These are phyloP conservation scores for Sciurus carolinensis DNA, from an alignment of 2,797 vertebrate genomes.

Conservation along the genomic window DNA sequence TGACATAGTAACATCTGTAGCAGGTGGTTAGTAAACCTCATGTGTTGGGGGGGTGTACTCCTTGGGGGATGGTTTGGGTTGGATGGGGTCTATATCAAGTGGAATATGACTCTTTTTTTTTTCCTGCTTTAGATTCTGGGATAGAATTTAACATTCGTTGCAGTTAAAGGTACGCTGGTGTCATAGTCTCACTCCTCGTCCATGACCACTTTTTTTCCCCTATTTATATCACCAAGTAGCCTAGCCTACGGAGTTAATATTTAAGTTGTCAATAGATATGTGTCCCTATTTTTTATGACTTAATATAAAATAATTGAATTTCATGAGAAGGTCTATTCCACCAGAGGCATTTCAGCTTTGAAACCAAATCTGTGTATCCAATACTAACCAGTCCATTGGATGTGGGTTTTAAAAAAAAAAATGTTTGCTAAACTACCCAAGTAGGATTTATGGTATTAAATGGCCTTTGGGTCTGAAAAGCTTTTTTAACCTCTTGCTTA, in stretches of 20 bases:
- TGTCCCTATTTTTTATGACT: constrained; percentile 78
- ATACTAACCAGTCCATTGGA: constrained; percentile 85
- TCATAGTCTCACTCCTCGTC: constrained; percentile 63
- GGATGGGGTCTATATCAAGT: constrained; percentile 56
- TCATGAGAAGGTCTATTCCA: constrained; percentile 78
- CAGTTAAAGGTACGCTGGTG: constrained; percentile 62
- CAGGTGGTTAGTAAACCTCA: constrained; percentile 76
- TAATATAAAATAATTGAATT: constrained; percentile 80
- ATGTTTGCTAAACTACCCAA: constrained; percentile 83
- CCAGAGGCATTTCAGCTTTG: constrained; percentile 80
- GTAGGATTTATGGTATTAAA: constrained; percentile 85
- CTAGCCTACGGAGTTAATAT: constrained; percentile 85
- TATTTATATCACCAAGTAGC: constrained; percentile 82
- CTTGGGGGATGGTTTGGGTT: constrained; percentile 76
- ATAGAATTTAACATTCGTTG: constrained; percentile 75
- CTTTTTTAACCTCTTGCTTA: constrained; percentile 83
- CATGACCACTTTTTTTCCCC: constrained; percentile 64
- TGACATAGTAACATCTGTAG: constrained; percentile 75
- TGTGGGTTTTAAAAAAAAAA: constrained; percentile 77
- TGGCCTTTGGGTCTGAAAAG: constrained; percentile 86
- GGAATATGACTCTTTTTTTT: constrained; percentile 71
- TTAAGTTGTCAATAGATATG: constrained; percentile 85
- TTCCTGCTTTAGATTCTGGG: constrained; percentile 76
- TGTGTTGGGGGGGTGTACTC: constrained; percentile 61
- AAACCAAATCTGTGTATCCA: constrained; percentile 86